Base-by-base conservation (phyloP, 92 coral and sea anemone genomes). In the Plumapathes pennacea region DNA sequence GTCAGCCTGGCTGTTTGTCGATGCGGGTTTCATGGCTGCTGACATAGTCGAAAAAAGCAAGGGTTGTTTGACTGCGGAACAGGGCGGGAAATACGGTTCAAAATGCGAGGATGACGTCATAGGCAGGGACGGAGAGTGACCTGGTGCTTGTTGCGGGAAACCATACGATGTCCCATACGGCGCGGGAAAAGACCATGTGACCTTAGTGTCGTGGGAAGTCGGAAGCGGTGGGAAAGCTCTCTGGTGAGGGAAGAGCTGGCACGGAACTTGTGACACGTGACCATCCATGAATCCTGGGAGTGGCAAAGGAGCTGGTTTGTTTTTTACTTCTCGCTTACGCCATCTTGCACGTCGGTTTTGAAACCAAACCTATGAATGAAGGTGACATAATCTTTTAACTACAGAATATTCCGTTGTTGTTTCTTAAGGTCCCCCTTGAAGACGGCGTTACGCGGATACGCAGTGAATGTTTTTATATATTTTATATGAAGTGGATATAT, bases 321-420 rank as follows among this genome's bases (percentile, higher is more conserved):
- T 81, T 48, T 86, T 86, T 6, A 85, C 59, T 38, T 85, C 88
- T 3, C 71, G 69, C 38, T 72, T 82, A 12, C 95, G 95, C 88
- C 88, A 86, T 39, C 85, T 79, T 19, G 95, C 79, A 19, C 88
- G 88, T 11, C 88, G 95, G 74, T 86, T 86, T 33, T 81, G 95
- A 64, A 86, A 86, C 95, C 95, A 86, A 21, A 81, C 95, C 95
- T 86, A 50, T n/a, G 24, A 15, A 12, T 11, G 46, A 44, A 10
- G n/a, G 25, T 3, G 10, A 56, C 11, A 13, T n/a, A 59, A 13
- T 34, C 40, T n/a, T n/a, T n/a, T n/a, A n/a, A n/a, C n/a, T n/a
- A n/a, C n/a, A n/a, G n/a, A n/a, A n/a, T n/a, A n/a, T n/a, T n/a
- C n/a, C n/a, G n/a, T n/a, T n/a, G n/a, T n/a, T n/a, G n/a, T n/a